These are phyloP conservation scores for Synaphobranchus kaupii DNA, from an alignment of 2,797 vertebrate species.

Conservation along the genomic window DNA sequence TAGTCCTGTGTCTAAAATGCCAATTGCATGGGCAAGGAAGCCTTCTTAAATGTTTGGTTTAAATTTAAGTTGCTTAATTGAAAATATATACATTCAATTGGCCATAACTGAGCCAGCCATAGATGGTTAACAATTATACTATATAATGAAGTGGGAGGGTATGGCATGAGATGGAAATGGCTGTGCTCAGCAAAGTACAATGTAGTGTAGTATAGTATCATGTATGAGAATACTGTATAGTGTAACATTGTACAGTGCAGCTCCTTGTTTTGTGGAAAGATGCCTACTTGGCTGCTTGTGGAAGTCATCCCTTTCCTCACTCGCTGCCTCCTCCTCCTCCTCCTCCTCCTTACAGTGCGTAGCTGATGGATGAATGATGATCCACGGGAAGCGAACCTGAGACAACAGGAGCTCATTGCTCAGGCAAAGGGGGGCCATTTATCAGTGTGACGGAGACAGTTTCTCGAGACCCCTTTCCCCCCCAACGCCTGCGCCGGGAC, in stretches of 20 bases:
- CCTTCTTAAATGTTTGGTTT: no score
- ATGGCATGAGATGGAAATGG: background rate
- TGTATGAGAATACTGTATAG: background rate
- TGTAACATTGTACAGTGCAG: background rate
- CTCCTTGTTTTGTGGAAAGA: slow-evolving; percentile 46
- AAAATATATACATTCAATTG: background rate
- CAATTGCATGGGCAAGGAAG: no score
- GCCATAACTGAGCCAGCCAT: background rate
- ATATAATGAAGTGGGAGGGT: background rate
- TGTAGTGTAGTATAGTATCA: background rate
- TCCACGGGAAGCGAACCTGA: slow-evolving; percentile 80
- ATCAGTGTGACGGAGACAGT: slow-evolving; percentile 65
- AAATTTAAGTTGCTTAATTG: background rate
- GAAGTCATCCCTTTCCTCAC: slow-evolving; percentile 36
- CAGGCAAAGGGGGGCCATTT: slow-evolving; percentile 64
- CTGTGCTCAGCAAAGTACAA: background rate
- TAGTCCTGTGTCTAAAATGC: background rate
- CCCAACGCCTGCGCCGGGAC: slow-evolving; percentile 46
- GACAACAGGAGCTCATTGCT: slow-evolving; percentile 72
- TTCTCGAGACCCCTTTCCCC: slow-evolving; percentile 47
- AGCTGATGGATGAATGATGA: slow-evolving; percentile 69
- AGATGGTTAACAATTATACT: background rate
- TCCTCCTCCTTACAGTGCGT: slow-evolving; percentile 73
- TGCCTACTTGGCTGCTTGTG: slow-evolving; percentile 45
- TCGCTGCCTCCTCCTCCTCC: slow-evolving; percentile 61